These are phyloP conservation scores for Hippopotamyrus pictus DNA, from an alignment of 2,797 vertebrate species.

Conservation along the genomic window DNA sequence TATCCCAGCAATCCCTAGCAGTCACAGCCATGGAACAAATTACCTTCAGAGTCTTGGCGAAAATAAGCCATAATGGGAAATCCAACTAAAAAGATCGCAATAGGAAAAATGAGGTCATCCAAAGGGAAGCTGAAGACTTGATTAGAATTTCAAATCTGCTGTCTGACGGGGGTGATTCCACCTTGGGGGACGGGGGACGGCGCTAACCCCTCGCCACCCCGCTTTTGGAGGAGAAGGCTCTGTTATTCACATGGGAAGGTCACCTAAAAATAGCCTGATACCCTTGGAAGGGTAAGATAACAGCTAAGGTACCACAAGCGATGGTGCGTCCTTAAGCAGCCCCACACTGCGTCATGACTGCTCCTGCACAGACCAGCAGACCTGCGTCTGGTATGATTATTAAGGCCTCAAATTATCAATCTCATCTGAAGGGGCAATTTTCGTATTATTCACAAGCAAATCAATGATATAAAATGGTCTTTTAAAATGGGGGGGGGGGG, in stretches of 20 bases:
- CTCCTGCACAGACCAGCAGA: constrained; percentile 42
- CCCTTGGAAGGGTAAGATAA: constrained; percentile 60
- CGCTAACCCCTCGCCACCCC: constrained; percentile 5
- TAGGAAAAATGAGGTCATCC: constrained; percentile 73
- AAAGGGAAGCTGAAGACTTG: constrained; percentile 72
- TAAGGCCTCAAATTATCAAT: constrained; percentile 27
- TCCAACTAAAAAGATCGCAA: constrained; percentile 69
- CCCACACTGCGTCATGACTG: constrained; percentile 45
- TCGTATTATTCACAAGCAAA: constrained; percentile 48
- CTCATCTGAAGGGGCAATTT: constrained; percentile 50
- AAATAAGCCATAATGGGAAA: constrained; percentile 70
- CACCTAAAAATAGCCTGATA: constrained; percentile 57
- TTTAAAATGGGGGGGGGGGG: constrained; percentile 50
- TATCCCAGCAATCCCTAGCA: constrained; percentile 53
- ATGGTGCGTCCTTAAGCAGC: constrained; percentile 53
- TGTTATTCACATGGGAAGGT: constrained; percentile 57
- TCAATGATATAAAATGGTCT: constrained; percentile 28
- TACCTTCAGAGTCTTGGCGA: constrained; percentile 66
- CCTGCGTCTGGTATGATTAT: constrained; percentile 40
- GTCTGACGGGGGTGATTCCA: constrained; percentile 54
- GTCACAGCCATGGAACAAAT: constrained; percentile 70
- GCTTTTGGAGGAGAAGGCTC: constrained; percentile 53
- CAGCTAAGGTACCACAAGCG: constrained; percentile 50
- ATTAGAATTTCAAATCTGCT: constrained; percentile 76
- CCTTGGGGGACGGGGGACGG: constrained; percentile 51